Percentiles rank a stretch among this genome's conserved stretches.
Conservation (phyloP, 2,113 vertebrate species). For the Nycticryphes semicollaris region DNA sequence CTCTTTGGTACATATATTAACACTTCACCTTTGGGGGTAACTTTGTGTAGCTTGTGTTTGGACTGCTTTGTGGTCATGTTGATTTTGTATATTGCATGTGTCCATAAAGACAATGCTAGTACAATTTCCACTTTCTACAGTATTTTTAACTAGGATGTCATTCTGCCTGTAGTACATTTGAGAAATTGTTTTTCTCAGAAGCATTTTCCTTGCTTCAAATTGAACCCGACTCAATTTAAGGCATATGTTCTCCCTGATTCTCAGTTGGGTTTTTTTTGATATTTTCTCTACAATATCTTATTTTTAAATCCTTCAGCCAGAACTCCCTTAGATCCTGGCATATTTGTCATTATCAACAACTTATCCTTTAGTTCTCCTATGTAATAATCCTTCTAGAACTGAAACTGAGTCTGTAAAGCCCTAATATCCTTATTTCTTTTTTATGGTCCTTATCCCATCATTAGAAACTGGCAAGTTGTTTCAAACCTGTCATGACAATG, state of each 20-base stretch:
- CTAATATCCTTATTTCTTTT: background rate
- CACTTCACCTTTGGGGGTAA: background rate
- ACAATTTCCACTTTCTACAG: background rate
- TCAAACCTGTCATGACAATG: background rate
- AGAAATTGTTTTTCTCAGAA: background rate
- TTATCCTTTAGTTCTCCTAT: background rate
- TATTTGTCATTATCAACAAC: background rate
- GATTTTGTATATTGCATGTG: accelerated
- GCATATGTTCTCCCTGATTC: background rate
- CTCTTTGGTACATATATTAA: background rate
- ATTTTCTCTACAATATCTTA: background rate
- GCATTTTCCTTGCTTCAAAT: background rate
- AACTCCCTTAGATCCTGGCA: background rate
- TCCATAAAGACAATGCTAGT: background rate
- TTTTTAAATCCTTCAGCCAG: background rate
- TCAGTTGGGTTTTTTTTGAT: accelerated
- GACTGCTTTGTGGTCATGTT: accelerated
- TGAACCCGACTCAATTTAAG: background rate
- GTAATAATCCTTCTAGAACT: background rate
- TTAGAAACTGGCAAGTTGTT: background rate
- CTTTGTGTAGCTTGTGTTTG: background rate
- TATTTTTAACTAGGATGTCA: background rate
- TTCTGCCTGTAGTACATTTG: background rate
- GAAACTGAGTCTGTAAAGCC: background rate
- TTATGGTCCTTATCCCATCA: background rate